Evolutionary conservation across 2,797 vertebrate genomes (phyloP).

Genomic region (Lacerta viridis): DNA sequence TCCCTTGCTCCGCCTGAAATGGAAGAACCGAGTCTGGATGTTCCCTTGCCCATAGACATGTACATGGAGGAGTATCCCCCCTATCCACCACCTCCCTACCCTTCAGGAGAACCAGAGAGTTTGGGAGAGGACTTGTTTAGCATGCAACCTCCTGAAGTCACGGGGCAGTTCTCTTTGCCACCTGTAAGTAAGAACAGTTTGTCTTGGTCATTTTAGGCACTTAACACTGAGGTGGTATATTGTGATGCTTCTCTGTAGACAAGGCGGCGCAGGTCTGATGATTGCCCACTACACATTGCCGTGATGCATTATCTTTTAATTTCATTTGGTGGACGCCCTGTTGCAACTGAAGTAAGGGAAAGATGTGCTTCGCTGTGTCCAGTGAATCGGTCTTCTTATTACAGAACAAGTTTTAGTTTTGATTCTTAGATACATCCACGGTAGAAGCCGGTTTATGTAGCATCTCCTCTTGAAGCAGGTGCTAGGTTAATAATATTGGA

Average conservation of each 20-base stretch:
- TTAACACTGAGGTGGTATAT: not conserved
- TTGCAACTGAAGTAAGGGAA: not conserved
- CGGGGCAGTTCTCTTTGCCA: slow-evolving; percentile 91
- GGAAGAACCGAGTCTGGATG: slow-evolving; percentile 75
- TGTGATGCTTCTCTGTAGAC: not conserved
- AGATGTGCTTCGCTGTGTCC: not conserved
- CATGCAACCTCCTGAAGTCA: slow-evolving; percentile 94
- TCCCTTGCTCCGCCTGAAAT: slow-evolving; percentile 22
- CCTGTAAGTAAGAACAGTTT: slow-evolving; percentile 84
- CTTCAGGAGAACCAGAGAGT: slow-evolving; percentile 89
- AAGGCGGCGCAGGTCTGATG: not conserved
- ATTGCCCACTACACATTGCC: not conserved
- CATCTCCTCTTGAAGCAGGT: not conserved
- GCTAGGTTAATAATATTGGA: not conserved
- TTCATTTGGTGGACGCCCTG: not conserved
- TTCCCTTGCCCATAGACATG: slow-evolving; percentile 81
- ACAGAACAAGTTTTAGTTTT: not conserved
- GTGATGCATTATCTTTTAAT: not conserved
- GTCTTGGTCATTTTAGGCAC: not conserved
- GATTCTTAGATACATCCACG: too few species aligned
- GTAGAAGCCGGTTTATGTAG: not conserved
- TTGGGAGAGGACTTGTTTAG: slow-evolving; percentile 88
- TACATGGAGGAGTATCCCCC: slow-evolving; percentile 96
- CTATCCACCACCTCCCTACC: slow-evolving; percentile 95
- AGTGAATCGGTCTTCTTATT: not conserved